phyloP scores from a whole-genome alignment of 1,140 invertebrate species.

The Luehdorfia chinensis region DNA sequence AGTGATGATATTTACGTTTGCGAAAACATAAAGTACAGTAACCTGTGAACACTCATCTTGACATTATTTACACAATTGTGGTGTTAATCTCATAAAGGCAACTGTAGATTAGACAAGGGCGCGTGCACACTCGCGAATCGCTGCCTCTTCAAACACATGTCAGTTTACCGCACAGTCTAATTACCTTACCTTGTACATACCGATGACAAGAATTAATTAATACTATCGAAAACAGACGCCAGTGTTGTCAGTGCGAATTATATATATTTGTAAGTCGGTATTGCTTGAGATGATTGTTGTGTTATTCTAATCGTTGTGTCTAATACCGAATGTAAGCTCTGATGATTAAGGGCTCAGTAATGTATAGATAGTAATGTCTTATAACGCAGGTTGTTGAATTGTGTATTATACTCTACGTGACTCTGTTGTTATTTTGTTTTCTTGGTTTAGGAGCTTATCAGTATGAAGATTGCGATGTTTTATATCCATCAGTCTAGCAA shows the following conservation, averaged over 20 bases:
- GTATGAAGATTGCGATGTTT: no score
- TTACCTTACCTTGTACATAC: conserved; percentile 51
- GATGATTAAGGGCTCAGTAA: conserved; percentile 4
- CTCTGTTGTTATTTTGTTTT: not conserved
- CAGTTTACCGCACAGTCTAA: conserved; percentile 48
- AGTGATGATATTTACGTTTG: no score
- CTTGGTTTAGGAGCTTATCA: not conserved
- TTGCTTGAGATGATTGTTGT: conserved; percentile 13
- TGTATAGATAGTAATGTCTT: not conserved
- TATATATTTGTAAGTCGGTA: conserved; percentile 2
- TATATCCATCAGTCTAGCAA: no score
- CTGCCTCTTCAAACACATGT: conserved; percentile 38
- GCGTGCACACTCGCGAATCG: conserved; percentile 20
- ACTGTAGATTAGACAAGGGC: conserved; percentile 24
- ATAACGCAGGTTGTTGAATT: no score
- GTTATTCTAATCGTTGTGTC: conserved; percentile 6
- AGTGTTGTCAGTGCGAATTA: not conserved
- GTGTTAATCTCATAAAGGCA: conserved; percentile 28
- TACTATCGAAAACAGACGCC: conserved; percentile 30
- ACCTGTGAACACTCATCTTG: no score
- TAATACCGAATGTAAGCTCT: conserved; percentile 4
- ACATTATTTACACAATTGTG: not conserved
- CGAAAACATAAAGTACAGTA: no score
- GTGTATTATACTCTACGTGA: not conserved
- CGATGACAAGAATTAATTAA: conserved; percentile 61